Percentiles rank a stretch among this genome's conserved stretches.
These are phyloP conservation scores for Odontomachus brunneus DNA, from an alignment of 1,140 invertebrate species.

Conservation along the genomic window DNA sequence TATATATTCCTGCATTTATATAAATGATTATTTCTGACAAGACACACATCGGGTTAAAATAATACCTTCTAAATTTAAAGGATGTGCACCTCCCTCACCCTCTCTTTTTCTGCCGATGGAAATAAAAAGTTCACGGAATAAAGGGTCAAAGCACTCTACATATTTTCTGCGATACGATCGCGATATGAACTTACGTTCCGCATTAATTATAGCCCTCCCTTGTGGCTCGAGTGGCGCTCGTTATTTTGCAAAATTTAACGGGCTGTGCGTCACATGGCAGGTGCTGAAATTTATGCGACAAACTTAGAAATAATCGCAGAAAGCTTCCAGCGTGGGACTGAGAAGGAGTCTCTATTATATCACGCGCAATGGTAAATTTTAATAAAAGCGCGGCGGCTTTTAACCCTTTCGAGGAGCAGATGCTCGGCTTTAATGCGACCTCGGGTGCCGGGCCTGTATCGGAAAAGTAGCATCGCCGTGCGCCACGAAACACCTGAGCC, in stretches of 20 bases:
- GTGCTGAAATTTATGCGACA: conserved; percentile 24
- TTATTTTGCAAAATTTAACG: conserved; percentile 37
- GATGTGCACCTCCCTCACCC: no score
- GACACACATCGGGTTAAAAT: no score
- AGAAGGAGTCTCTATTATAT: conserved; percentile 53
- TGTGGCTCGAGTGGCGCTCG: background rate
- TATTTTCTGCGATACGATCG: background rate
- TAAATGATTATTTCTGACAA: no score
- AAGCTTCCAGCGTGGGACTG: conserved; percentile 24
- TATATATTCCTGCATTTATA: background rate
- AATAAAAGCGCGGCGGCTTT: conserved; percentile 55
- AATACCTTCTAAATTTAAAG: no score
- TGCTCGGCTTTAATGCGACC: conserved; percentile 54
- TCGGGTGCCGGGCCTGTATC: conserved; percentile 21
- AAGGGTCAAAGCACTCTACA: background rate
- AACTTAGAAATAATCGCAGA: conserved; percentile 45
- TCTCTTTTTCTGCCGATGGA: background rate
- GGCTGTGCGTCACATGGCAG: background rate
- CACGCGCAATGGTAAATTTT: conserved; percentile 56
- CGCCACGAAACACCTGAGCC: conserved; percentile 63
- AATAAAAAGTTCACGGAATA: background rate
- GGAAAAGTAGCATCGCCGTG: conserved; percentile 20
- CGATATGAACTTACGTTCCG: background rate
- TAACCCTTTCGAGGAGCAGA: conserved; percentile 58
- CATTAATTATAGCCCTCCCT: conserved; percentile 5